Base-by-base conservation (phyloP, 1,140 invertebrate species). In the Papilio glaucus region DNA sequence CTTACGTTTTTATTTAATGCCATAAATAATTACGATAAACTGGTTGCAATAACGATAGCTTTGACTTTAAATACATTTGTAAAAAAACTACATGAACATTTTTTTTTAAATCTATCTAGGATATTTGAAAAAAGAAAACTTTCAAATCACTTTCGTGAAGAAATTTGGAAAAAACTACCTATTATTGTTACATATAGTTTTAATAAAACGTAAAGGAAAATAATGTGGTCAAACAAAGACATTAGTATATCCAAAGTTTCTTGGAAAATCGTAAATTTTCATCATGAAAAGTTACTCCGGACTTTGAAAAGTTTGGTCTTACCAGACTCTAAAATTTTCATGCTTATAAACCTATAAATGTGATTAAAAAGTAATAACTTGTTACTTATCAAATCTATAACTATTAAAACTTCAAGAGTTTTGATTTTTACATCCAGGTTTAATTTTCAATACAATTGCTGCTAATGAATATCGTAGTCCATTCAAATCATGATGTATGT, bases 221-320 rank as follows among this genome's bases (percentile, higher is more conserved):
- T 21, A 57, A 57, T 12, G 18, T 3, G 29, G 29, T 3, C 29
- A 13, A 12, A 57, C 21, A 57, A 57, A 26, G 49, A 24, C 15
- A 24, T 53, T 24, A 24, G 6, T 49, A 49, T 21, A 15, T 8
- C 45, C 15, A 15, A 33, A 18, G 45, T 49, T 49, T 49, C 45
- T 57, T 9, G 49, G 49, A 24, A 57, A 57, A 57, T 12, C 4
- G 21, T 13, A 57, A 57, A 57, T 9, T 57, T 57, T 57, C 49
- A 4, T 26, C 0, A 57, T 21, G 24, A 21, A 18, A 57, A 57
- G 18, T 57, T 57, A 12, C 49, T 57, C 21, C 9, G 8, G 45
- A 9, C 45, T 49, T 49, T 49, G 15, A 49, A 49, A 49, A 49
- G 45, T 49, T n/a, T n/a, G n/a, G n/a, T n/a, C n/a, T 49, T 49